phyloP scores from a whole-genome alignment of 1,140 invertebrate genomes.

The Nasonia vitripennis region DNA sequence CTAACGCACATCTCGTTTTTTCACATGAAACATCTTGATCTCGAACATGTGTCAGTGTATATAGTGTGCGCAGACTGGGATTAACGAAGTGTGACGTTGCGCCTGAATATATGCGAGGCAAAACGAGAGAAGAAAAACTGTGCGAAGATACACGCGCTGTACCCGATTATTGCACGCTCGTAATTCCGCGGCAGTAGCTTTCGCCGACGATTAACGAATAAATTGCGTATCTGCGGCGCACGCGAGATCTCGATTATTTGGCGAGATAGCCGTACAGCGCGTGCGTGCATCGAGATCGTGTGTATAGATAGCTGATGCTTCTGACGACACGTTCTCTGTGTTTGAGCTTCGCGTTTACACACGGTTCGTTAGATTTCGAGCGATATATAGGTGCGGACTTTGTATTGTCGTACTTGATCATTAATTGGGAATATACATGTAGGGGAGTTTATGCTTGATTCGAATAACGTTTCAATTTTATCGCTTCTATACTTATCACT shows the following conservation, averaged over 20 bases:
- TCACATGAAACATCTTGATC: not conserved
- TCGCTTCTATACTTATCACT: too few species aligned
- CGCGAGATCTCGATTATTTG: not conserved
- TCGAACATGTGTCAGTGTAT: not conserved
- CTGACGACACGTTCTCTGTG: not conserved
- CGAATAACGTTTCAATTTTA: too few species aligned
- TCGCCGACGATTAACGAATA: slow-evolving; percentile 2
- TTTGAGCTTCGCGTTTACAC: not conserved
- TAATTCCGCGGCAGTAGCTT: not conserved
- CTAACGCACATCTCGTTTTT: not conserved
- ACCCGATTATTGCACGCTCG: too few species aligned
- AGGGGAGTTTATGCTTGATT: too few species aligned
- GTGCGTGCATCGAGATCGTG: not conserved
- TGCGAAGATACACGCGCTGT: not conserved
- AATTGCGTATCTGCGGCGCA: not conserved
- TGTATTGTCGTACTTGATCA: not conserved
- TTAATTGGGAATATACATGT: too few species aligned
- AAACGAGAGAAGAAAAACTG: not conserved
- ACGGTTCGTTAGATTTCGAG: not conserved
- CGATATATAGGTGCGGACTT: not conserved
- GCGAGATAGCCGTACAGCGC: not conserved
- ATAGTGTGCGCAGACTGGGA: too few species aligned
- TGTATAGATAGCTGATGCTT: too few species aligned
- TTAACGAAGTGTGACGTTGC: too few species aligned
- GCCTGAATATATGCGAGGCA: too few species aligned